Evolutionary conservation across 2,888 invertebrate genomes (phyloP).

Genomic region (Charanyca ferruginea): DNA sequence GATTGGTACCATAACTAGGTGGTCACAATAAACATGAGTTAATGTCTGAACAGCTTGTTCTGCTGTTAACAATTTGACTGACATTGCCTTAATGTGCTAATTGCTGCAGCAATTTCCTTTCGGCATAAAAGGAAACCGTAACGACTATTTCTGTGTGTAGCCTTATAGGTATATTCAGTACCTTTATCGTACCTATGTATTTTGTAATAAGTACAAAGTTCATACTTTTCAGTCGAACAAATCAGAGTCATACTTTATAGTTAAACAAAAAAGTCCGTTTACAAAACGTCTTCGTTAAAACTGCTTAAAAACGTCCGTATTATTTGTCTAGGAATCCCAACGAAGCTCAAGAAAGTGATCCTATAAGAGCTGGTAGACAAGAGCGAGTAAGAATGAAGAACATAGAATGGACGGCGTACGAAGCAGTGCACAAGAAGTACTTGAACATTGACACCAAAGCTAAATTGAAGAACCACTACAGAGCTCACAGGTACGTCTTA

Average conservation of each 20-base stretch:
- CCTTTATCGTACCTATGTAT: too few relatives aligned
- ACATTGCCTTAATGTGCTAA: constrained; percentile 11
- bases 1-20: constrained; percentile 14
- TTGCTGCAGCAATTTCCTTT: constrained; percentile 40
- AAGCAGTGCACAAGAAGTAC: constrained; percentile 97
- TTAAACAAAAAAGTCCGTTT: neutral
- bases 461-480: constrained; percentile 97
- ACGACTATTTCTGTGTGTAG: neutral
- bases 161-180: too few relatives aligned
- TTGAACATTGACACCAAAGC: constrained; percentile 97
- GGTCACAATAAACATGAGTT: constrained; percentile 12
- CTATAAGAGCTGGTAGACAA: constrained; percentile 93
- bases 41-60: constrained; percentile 11
- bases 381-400: constrained; percentile 96
- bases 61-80: constrained; percentile 31
- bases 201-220: too few relatives aligned
- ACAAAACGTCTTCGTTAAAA: neutral
- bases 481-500: constrained; percentile 94
- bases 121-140: constrained; percentile 9
- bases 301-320: neutral
- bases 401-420: constrained; percentile 98
- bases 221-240: too few relatives aligned
- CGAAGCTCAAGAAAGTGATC: constrained; percentile 94
- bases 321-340: constrained; percentile 95
- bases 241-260: too few relatives aligned